phyloP scores from a whole-genome alignment of 2,113 vertebrate genomes.

The Spea multiplicata region DNA sequence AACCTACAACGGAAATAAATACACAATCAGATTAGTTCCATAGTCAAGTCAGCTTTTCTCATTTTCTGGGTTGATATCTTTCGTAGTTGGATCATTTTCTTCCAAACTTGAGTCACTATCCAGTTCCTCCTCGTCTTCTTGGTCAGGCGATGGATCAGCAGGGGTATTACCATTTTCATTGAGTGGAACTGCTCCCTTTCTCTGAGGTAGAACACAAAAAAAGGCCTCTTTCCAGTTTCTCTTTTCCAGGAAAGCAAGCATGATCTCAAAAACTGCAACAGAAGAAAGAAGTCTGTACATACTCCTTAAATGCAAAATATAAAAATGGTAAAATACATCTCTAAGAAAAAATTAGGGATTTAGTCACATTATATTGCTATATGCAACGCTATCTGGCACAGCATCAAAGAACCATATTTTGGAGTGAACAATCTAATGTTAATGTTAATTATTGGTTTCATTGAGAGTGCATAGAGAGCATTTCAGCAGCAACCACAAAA shows the following conservation, averaged over 20 bases:
- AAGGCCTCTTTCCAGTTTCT: constrained; percentile 91
- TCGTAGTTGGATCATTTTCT: background rate
- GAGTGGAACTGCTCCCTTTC: constrained; percentile 86
- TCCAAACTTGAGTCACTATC: constrained; percentile 56
- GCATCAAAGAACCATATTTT: too few species aligned
- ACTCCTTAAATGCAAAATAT: background rate
- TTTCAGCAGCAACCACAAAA: too few species aligned
- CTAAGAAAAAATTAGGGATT: too few species aligned
- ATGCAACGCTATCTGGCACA: too few species aligned
- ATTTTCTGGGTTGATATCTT: background rate
- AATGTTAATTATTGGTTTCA: too few species aligned
- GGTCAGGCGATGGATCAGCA: background rate
- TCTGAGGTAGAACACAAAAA: constrained; percentile 85
- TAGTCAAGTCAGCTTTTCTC: background rate
- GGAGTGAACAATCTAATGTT: too few species aligned
- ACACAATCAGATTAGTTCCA: too few species aligned
- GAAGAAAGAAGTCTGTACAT: constrained; percentile 14
- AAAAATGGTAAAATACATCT: too few species aligned
- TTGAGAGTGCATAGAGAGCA: too few species aligned
- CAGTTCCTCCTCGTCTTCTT: constrained; percentile 33
- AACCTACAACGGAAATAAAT: too few species aligned
- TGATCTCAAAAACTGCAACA: constrained; percentile 91
- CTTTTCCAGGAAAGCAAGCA: constrained; percentile 87
- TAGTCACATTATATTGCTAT: too few species aligned
- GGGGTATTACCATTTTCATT: constrained; percentile 51